Evolutionary conservation across 2,888 invertebrate species (phyloP), one percentile per base, ranked within the genome.

Genomic region (Patella ulyssiponensis): DNA sequence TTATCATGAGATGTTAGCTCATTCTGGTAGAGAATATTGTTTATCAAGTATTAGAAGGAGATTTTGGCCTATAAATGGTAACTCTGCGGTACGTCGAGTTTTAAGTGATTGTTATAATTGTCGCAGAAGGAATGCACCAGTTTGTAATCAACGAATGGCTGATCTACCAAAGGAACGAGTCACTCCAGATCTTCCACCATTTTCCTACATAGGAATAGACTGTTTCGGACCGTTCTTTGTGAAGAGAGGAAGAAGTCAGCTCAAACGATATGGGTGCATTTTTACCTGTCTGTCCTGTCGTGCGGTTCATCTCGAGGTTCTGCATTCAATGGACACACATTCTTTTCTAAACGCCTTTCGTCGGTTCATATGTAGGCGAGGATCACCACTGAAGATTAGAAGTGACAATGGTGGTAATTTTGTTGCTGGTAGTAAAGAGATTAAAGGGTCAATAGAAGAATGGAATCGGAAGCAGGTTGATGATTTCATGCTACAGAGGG

Each of bases 341-440:
- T 73, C 77, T 5, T 79, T 79, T 23, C 71, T 79, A 14, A 71
- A 78, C 75, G 71, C 64, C n/a, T 64, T 79, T 20, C 33, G 71
- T 14, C 12, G 77, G 17, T 77, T 79, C 23, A 54, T 71, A 33
- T 20, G 27, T 64, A 11, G 76, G 11, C 33, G 79, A 77, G 79
- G 79, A 58, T 17, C 27, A 3, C 76, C 74, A 23, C n/a, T 27
- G 15, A 51, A 53, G 44, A 79, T 80, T 11, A 53, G 75, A 9
- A 71, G 73, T 51, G 78, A 80, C 58, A 78, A 79, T 69, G 80
- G 80, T 17, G 75, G 75, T 44, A 80, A 80, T 74, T 75, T 80
- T 73, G 75, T 75, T 4, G 78, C 75, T 20, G 79, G 69, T 3
- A n/a, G 74, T 3, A 69, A 71, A 17, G 80, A 80, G 53, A 58